Evolutionary conservation across 2,888 invertebrate genomes (phyloP).

Genomic region (Ornithoptera priamus): DNA sequence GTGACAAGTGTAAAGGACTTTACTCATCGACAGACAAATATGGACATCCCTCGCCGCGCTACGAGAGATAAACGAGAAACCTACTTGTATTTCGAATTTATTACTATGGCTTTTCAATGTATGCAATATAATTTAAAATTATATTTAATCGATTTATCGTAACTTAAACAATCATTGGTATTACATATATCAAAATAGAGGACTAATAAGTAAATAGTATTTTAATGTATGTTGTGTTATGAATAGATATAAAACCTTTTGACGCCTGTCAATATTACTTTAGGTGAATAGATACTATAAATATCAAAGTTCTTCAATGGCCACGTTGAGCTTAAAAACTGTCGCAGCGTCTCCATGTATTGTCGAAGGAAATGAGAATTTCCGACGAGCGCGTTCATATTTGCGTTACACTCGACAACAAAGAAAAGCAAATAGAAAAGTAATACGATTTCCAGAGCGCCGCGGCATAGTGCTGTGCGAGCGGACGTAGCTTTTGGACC

Average conservation of each 20-base stretch:
- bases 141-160: not conserved
- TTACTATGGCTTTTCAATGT: no score
- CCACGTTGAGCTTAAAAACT: conserved; percentile 36
- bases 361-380: conserved; percentile 72
- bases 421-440: conserved; percentile 77
- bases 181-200: not conserved
- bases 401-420: conserved; percentile 79
- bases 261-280: not conserved
- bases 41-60: conserved; percentile 62
- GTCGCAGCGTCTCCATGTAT: conserved; percentile 52
- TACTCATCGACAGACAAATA: conserved; percentile 66
- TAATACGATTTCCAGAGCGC: conserved; percentile 74
- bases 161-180: no score
- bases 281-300: conserved; percentile 34
- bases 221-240: not conserved
- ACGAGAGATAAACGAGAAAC: not conserved
- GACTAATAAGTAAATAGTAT: not conserved
- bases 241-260: not conserved
- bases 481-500: conserved; percentile 55
- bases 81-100: no score
- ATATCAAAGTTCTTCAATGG: conserved; percentile 40
- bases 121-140: not conserved
- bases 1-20: conserved; percentile 76
- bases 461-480: conserved; percentile 46
- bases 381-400: conserved; percentile 72